Evolutionary conservation across 2,888 invertebrate species (phyloP), one percentile per base, ranked within the genome.

Genomic region (Synanthedon myopaeformis): DNA sequence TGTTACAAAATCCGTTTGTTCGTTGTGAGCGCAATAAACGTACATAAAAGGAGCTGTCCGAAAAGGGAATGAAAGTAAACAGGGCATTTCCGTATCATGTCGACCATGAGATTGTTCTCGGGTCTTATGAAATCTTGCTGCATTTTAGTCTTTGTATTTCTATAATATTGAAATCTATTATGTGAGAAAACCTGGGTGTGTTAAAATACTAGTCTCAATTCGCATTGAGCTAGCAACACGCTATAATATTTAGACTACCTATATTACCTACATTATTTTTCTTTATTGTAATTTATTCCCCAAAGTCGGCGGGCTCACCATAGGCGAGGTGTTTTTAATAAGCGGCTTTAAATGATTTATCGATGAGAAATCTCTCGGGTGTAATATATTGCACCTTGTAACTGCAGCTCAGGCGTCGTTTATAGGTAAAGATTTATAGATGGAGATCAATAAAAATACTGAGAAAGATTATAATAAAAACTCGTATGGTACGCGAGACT

Each of bases 61-160:
- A 79, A 79, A 74, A 72, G 70, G 76, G 76, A 72, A 74, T 71
- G 68, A 72, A 74, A 76, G 75, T 76, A 80, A 80, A 82, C 79
- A 79, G 69, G 62, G 68, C 67, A 72, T 80, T 80, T 82, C 80
- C 79, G 78, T 70, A 73, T 80, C 75, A 76, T 78, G 79, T 68
- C 50, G 60, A 61, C 62, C 59, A 56, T 55, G 57, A 55, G 54
- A 58, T 61, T 59, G 56, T 59, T 60, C 59, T 59, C 56, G 51
- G 51, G 56, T 56, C 54, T 49, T 49, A 13, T 45, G n/a, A 45
- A 45, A 45, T 13, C 5, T n/a, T 45, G 14, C 13, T 45, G 35
- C 35, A 35, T 35, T 35, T 35, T 35, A 10, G 35, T 35, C 6
- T 35, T 35, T 35, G 10, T 35, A 35, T 35, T 35, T 35, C 28